Conservation (phyloP, 2,888 invertebrate species). For the Drosophila macrospina region DNA sequence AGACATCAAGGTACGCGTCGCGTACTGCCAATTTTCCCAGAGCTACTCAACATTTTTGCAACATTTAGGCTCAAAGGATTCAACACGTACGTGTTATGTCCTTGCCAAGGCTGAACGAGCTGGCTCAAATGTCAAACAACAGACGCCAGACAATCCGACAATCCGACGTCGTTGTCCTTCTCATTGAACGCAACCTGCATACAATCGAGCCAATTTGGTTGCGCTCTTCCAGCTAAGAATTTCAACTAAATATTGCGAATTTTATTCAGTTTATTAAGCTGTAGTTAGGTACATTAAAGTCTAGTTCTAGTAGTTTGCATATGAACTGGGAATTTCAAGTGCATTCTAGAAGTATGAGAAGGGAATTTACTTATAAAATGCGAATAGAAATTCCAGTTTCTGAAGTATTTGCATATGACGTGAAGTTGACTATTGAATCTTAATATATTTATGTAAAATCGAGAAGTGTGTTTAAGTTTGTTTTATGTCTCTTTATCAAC, state of each 20-base stretch:
- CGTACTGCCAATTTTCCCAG: constrained; percentile 42
- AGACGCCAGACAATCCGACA: constrained; percentile 46
- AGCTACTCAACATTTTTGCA: constrained; percentile 38
- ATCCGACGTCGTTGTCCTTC: constrained; percentile 20
- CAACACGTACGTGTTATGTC: constrained; percentile 33
- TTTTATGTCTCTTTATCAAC: no score
- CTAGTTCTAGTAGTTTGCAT: no score
- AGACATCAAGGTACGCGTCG: constrained; percentile 33
- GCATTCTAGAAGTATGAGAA: no score
- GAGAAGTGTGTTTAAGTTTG: no score
- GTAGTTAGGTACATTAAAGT: not conserved
- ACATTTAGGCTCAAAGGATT: constrained; percentile 57
- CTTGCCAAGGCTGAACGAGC: constrained; percentile 13
- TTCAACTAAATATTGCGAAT: not conserved
- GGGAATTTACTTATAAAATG: no score
- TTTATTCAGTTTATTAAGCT: not conserved
- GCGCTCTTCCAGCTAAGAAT: not conserved
- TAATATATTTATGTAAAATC: no score
- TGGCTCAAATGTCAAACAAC: constrained; percentile 58
- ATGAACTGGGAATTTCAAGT: no score
- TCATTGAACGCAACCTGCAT: not conserved
- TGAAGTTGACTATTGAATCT: no score
- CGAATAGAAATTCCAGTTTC: no score
- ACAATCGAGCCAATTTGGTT: constrained; percentile 6
- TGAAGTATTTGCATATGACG: no score